These are phyloP conservation scores for Candidula unifasciata DNA, from an alignment of 2,888 invertebrate species.

Conservation along the genomic window DNA sequence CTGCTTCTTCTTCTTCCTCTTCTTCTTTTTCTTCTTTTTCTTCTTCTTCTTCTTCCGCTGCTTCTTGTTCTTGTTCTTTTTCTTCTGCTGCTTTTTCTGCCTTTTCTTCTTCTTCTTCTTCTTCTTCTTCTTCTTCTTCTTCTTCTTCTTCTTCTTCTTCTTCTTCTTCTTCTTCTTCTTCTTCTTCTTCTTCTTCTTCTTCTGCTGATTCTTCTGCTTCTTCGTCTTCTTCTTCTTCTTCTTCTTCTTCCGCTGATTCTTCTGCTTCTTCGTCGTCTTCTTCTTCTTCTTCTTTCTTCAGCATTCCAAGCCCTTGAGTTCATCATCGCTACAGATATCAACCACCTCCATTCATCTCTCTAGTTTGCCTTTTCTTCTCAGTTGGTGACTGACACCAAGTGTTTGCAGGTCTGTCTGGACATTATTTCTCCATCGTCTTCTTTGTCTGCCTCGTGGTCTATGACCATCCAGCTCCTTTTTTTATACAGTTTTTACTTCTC, in stretches of 20 bases:
- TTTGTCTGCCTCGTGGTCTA: too few relatives aligned
- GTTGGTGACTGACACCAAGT: too few relatives aligned
- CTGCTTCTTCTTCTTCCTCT: not conserved
- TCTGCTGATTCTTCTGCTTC: not conserved
- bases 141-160: not conserved
- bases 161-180: conserved; percentile 2
- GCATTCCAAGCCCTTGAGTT: too few relatives aligned
- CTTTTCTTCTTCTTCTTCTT: not conserved
- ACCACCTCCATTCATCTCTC: too few relatives aligned
- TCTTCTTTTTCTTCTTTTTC: not conserved
- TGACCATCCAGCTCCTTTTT: too few relatives aligned
- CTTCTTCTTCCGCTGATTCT: not conserved
- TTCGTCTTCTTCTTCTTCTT: not conserved
- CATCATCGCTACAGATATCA: too few relatives aligned
- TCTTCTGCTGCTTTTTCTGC: not conserved
- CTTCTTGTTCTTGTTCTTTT: not conserved
- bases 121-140: not conserved
- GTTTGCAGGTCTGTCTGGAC: too few relatives aligned
- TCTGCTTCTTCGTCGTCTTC: not conserved
- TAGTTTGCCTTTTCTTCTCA: too few relatives aligned
- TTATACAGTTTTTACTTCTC: too few relatives aligned
- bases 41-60: not conserved
- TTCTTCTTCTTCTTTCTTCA: not conserved
- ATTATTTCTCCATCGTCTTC: too few relatives aligned
- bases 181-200: not conserved